Conservation (phyloP, 2,113 vertebrate species). For the Dipodomys spectabilis region DNA sequence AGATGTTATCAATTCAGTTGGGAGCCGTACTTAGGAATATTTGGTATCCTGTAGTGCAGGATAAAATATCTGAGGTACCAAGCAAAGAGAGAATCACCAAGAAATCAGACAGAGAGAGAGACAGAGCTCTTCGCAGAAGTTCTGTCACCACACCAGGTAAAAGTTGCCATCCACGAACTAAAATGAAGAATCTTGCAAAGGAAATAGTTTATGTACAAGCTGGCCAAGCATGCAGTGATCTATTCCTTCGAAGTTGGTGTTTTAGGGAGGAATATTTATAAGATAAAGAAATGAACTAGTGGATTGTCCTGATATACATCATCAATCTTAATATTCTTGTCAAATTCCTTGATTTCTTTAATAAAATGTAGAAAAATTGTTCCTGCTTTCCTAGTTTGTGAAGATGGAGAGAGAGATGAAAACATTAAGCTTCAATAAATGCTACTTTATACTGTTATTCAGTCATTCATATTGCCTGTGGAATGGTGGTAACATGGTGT, state of each 20-base stretch:
- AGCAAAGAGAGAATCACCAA: too few relatives aligned
- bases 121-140: neutral
- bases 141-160: neutral
- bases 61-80: neutral
- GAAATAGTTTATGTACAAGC: neutral
- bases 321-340: too few relatives aligned
- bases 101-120: neutral
- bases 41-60: neutral
- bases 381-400: too few relatives aligned
- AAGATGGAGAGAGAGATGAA: too few relatives aligned
- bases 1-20: neutral
- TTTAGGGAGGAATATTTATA: too few relatives aligned
- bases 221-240: neutral
- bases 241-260: neutral
- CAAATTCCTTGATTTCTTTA: too few relatives aligned
- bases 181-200: neutral
- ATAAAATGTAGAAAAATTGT: too few relatives aligned
- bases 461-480: neutral
- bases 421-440: too few relatives aligned
- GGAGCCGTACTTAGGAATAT: neutral
- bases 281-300: neutral
- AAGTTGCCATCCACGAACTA: neutral
- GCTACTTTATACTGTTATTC: too few relatives aligned
- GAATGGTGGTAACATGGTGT: too few relatives aligned
- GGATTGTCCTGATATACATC: neutral